Percentiles rank a stretch among this genome's conserved stretches.
phyloP scores from a whole-genome alignment of 2,797 vertebrate species.

The Crocidura indochinensis region DNA sequence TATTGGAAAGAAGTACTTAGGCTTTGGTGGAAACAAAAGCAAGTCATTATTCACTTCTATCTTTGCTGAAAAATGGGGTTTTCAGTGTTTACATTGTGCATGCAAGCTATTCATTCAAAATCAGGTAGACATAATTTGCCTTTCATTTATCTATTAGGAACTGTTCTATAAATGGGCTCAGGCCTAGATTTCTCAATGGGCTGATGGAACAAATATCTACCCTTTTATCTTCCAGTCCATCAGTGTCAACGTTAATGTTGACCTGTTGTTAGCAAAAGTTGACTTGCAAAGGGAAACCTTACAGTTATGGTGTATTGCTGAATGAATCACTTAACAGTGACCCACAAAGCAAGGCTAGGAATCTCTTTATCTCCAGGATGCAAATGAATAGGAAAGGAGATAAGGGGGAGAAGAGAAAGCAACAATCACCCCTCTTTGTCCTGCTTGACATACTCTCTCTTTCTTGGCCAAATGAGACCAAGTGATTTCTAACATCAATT shows the following conservation, averaged over 20 bases:
- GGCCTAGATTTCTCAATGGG: slow-evolving; percentile 71
- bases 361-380: background rate
- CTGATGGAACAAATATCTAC: slow-evolving; percentile 67
- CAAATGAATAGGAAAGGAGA: background rate
- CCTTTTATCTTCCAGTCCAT: slow-evolving; percentile 73
- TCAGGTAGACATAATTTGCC: slow-evolving; percentile 72
- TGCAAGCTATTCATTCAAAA: slow-evolving; percentile 75
- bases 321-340: slow-evolving; percentile 60
- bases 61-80: slow-evolving; percentile 76
- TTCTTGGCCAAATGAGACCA: background rate
- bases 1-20: slow-evolving; percentile 67
- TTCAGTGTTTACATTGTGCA: slow-evolving; percentile 76
- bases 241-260: slow-evolving; percentile 40
- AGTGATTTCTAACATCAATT: background rate
- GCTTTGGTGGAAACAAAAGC: slow-evolving; percentile 70
- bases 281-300: slow-evolving; percentile 67
- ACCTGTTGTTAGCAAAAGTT: slow-evolving; percentile 68
- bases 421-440: background rate
- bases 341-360: slow-evolving; percentile 43
- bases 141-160: slow-evolving; percentile 80
- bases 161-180: slow-evolving; percentile 76
- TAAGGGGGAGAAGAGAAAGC: background rate
- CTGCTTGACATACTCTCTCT: background rate
- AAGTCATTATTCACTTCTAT: slow-evolving; percentile 70
- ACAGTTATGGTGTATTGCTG: slow-evolving; percentile 56